Percentiles rank a stretch among this genome's conserved stretches.
Evolutionary conservation across 2,888 invertebrate genomes (phyloP).

Genomic region (Geotrupes spiniger): DNA sequence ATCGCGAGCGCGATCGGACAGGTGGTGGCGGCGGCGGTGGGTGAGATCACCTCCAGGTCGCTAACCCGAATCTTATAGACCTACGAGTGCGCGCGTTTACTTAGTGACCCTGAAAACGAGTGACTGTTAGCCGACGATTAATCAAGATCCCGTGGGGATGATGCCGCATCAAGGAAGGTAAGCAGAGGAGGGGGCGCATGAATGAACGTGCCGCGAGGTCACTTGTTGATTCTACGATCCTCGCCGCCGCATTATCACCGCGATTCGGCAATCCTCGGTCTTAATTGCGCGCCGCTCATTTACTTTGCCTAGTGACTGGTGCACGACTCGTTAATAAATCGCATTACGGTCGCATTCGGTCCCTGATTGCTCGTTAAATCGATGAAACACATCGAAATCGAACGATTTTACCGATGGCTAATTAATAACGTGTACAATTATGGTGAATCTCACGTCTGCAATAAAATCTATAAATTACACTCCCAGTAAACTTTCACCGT

Average conservation of each 20-base stretch:
- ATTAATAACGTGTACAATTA: too few species aligned
- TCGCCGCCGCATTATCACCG: constrained; percentile 5
- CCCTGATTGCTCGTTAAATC: too few species aligned
- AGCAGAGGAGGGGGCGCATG: constrained; percentile 24
- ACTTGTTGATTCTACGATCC: constrained; percentile 31
- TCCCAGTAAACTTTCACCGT: too few species aligned
- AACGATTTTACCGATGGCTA: too few species aligned
- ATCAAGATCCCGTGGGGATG: constrained; percentile 27
- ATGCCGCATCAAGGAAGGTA: constrained; percentile 24
- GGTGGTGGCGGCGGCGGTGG: constrained; percentile 14
- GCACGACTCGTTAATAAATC: too few species aligned
- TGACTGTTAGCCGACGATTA: constrained; percentile 19
- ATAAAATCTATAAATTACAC: too few species aligned
- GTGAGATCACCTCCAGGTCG: constrained; percentile 22
- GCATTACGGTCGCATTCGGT: too few species aligned
- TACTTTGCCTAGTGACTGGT: too few species aligned
- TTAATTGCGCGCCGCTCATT: neutral
- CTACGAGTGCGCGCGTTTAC: constrained; percentile 16
- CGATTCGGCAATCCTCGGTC: too few species aligned
- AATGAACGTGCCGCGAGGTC: constrained; percentile 26
- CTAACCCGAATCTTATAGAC: constrained; percentile 7
- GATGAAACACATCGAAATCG: too few species aligned
- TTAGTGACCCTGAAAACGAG: constrained; percentile 22
- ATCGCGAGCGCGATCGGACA: constrained; percentile 24
- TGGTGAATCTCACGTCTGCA: too few species aligned